Percentiles rank a stretch among this genome's conserved stretches.
Evolutionary conservation across 2,113 vertebrate genomes (phyloP).

Genomic region (Otolemur garnettii): DNA sequence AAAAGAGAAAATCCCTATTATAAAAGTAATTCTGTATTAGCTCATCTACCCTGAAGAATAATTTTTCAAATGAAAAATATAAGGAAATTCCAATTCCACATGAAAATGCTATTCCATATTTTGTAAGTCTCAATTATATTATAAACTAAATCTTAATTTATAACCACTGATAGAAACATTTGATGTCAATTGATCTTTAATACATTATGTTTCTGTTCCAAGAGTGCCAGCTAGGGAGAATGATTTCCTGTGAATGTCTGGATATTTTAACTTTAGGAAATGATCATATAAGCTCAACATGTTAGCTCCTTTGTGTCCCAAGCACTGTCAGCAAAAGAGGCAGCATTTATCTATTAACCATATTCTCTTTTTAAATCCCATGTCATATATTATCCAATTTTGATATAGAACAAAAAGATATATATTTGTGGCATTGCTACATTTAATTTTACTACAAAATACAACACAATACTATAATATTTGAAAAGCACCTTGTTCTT

Average conservation of each 20-base stretch:
- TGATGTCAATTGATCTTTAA: slow-evolving; percentile 59
- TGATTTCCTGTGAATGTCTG: slow-evolving; percentile 25
- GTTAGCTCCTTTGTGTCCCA: background rate
- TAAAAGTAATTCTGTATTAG: slow-evolving; percentile 55
- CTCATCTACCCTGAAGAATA: slow-evolving; percentile 30
- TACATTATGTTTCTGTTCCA: background rate
- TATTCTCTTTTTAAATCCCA: background rate
- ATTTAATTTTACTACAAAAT: slow-evolving; percentile 50
- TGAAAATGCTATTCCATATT: slow-evolving; percentile 55
- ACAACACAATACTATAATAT: background rate
- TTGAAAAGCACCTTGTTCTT: slow-evolving; percentile 27
- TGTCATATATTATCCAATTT: background rate
- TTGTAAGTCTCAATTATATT: slow-evolving; percentile 58
- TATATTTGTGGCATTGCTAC: slow-evolving; percentile 10
- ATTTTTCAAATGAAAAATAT: slow-evolving; percentile 58
- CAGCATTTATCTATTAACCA: slow-evolving; percentile 41
- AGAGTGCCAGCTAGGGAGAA: background rate
- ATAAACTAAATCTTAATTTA: slow-evolving; percentile 63
- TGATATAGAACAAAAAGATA: slow-evolving; percentile 19
- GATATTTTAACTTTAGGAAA: slow-evolving; percentile 66
- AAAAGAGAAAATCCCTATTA: slow-evolving; percentile 56
- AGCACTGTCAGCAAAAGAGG: slow-evolving; percentile 21
- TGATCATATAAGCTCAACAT: slow-evolving; percentile 15
- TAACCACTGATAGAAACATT: slow-evolving; percentile 13
- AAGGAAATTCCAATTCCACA: slow-evolving; percentile 21